phyloP scores from a whole-genome alignment of 2,888 invertebrate genomes.

The Drosophila barbarae region DNA sequence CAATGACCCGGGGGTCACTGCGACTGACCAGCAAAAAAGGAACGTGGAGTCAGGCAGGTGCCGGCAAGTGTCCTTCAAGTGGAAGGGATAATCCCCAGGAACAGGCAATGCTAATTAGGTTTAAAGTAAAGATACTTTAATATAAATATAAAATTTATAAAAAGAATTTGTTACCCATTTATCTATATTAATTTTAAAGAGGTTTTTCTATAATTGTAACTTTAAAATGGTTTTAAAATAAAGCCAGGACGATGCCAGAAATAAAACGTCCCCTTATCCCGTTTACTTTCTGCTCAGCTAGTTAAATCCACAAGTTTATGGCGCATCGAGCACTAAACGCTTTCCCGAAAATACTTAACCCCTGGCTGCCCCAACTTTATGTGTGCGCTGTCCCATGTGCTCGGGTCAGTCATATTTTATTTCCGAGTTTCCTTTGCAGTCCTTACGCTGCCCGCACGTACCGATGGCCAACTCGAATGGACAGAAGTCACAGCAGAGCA shows the following conservation, averaged over 20 bases:
- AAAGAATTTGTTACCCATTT: too few species aligned
- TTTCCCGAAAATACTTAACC: constrained; percentile 49
- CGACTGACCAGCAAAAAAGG: constrained; percentile 18
- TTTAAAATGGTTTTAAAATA: background rate
- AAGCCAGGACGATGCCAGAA: background rate
- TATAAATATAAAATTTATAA: background rate
- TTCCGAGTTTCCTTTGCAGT: constrained; percentile 38
- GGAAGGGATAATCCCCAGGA: constrained; percentile 9
- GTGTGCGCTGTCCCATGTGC: constrained; percentile 50
- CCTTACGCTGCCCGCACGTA: constrained; percentile 25
- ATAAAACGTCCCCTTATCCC: background rate
- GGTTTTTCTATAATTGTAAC: background rate
- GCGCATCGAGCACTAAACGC: constrained; percentile 60
- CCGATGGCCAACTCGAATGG: constrained; percentile 45
- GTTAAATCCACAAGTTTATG: constrained; percentile 59
- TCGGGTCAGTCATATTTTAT: constrained; percentile 60
- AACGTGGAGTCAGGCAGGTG: constrained; percentile 14
- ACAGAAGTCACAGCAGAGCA: constrained; percentile 53
- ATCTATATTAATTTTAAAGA: too few species aligned
- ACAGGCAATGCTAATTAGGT: constrained; percentile 11
- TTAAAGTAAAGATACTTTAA: background rate
- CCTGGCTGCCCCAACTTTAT: constrained; percentile 29
- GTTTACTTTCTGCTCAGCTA: constrained; percentile 9
- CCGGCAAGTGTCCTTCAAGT: constrained; percentile 22
- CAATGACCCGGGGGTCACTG: constrained; percentile 35